Evolutionary conservation across 2,113 vertebrate species (phyloP), one percentile per base, ranked within the genome.

Genomic region (Camelus bactrianus): DNA sequence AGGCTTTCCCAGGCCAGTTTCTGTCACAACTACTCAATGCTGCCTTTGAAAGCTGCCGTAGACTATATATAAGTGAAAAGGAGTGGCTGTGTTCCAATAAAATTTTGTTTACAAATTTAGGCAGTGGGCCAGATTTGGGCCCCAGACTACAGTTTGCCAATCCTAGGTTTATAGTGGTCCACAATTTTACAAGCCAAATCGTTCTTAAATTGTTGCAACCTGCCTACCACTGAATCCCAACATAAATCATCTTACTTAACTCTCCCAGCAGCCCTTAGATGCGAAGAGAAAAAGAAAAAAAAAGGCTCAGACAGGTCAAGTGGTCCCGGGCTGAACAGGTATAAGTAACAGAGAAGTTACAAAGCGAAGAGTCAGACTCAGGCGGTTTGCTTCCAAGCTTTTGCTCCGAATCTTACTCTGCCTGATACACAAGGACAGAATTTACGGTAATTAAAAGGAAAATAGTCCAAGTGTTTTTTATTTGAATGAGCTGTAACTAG

Each of bases 401-500:
- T 65, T 42, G 60, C 19, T 91, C 64, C 60, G 15, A 1, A 12
- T 92, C 76, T 87, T 73, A 15, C 46, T 92, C 38, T 64, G 28
- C 28, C 38, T 86, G 32, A 81, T 50, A 80, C 17, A 58, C 46
- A 87, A 92, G 64, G 26, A 32, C 46, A 64, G 9, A 67, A 64
- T 26, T 24, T 58, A 11, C 11, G 32, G 14, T 88, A 89, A 73
- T 79, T 92, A 77, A 86, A 82, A 93, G 50, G 56, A 58, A 30
- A n/a, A 73, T 91, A 17, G 75, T 75, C 32, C 16, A 93, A 93
- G 52, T 69, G 91, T 79, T 95, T 97, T 88, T 89, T 4, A 73
- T n/a, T 79, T 89, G 76, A 86, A 64, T 93, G 67, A 69, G 42
- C 79, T 91, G 52, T 77, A 94, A 42, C 22, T 73, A 38, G 35